Evolutionary conservation across 2,888 invertebrate species (phyloP).

Genomic region (Coelopa pilipes): DNA sequence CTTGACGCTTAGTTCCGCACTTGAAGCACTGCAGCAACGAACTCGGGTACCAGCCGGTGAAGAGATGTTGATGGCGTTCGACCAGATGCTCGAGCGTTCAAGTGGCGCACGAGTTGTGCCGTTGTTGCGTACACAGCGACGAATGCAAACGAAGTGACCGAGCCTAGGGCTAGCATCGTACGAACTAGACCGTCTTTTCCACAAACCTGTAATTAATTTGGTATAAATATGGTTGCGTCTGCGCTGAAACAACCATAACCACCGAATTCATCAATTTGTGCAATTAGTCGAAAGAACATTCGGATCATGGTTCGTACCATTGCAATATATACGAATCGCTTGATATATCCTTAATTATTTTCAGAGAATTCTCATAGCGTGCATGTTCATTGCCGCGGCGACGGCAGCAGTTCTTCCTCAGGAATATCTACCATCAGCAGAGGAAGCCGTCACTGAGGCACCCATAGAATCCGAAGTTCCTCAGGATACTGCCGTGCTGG

Average conservation of each 20-base stretch:
- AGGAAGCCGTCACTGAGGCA: too few species aligned
- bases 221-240: conserved; percentile 21
- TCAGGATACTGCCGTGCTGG: not conserved
- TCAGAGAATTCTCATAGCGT: not conserved
- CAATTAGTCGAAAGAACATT: not conserved
- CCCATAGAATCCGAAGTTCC: conserved; percentile 54
- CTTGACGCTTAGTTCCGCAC: not conserved
- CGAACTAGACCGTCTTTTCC: not conserved
- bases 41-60: not conserved
- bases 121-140: not conserved
- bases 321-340: not conserved
- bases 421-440: too few species aligned
- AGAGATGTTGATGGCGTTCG: conserved; percentile 2
- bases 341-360: not conserved
- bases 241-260: conserved; percentile 10
- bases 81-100: not conserved
- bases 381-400: not conserved
- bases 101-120: not conserved
- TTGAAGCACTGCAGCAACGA: not conserved
- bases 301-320: not conserved
- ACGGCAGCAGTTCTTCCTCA: not conserved
- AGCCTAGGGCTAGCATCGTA: not conserved
- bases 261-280: conserved; percentile 15
- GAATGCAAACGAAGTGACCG: not conserved
- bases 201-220: conserved; percentile 19